Percentiles rank a stretch among this genome's conserved stretches.
Evolutionary conservation across 1,140 invertebrate genomes (phyloP).

Genomic region (Drosophila navojoa): DNA sequence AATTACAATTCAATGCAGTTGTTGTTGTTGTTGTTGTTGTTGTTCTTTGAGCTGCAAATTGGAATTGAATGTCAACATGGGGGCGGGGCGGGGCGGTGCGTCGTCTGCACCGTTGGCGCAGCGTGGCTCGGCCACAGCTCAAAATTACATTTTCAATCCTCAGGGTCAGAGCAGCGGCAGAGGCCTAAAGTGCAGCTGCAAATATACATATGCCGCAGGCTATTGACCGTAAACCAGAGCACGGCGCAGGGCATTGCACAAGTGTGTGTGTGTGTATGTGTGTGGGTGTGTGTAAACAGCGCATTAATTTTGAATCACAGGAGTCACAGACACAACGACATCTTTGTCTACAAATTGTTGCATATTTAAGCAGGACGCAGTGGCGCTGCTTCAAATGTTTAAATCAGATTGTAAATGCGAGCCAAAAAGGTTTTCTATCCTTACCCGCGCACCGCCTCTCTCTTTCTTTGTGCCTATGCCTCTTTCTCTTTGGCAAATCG

Average conservation of each 20-base stretch:
- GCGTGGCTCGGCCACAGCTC: constrained; percentile 8
- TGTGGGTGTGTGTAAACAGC: constrained; percentile 53
- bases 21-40: constrained; percentile 15
- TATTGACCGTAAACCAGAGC: background rate
- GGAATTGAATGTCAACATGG: constrained; percentile 42
- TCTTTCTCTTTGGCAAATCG: constrained; percentile 61
- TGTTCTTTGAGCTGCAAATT: constrained; percentile 28
- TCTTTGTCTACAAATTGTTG: constrained; percentile 79
- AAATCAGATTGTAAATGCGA: constrained; percentile 41
- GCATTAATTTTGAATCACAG: constrained; percentile 78
- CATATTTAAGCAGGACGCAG: constrained; percentile 58
- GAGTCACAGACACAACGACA: constrained; percentile 24
- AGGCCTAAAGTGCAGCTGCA: background rate
- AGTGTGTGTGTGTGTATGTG: no score
- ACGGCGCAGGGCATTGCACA: background rate
- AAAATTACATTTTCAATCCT: constrained; percentile 26
- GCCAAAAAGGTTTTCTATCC: constrained; percentile 17
- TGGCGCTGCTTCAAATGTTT: constrained; percentile 22
- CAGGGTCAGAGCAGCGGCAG: background rate
- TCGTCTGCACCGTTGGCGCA: background rate
- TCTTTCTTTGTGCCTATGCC: background rate
- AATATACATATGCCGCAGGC: constrained; percentile 18
- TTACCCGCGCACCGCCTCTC: background rate
- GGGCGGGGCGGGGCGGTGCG: background rate
- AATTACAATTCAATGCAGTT: constrained; percentile 50